Percentiles rank a stretch among this genome's conserved stretches.
These are phyloP conservation scores for Anarhynchus alexandrinus DNA, from an alignment of 2,113 vertebrate genomes.

Conservation along the genomic window DNA sequence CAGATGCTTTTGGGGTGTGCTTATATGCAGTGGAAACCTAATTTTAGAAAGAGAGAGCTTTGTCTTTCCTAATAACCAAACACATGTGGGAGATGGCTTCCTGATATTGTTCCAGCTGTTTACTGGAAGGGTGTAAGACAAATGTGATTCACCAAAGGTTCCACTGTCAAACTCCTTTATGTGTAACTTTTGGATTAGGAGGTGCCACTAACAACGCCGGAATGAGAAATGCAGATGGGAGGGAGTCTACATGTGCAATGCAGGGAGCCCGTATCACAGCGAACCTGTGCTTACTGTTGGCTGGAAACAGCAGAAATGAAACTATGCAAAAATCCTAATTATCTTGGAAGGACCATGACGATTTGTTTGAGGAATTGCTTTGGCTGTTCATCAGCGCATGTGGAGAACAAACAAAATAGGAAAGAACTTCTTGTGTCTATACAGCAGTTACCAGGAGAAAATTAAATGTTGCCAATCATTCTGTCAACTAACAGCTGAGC, in stretches of 20 bases:
- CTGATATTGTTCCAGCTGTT: neutral
- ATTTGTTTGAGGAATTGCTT: conserved; percentile 10
- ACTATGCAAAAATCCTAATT: neutral
- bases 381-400: neutral
- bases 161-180: neutral
- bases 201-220: neutral
- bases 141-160: neutral
- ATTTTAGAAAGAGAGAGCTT: neutral
- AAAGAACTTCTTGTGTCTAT: neutral
- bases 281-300: neutral
- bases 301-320: neutral
- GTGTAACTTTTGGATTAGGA: neutral
- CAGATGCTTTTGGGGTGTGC: neutral
- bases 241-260: neutral
- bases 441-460: neutral
- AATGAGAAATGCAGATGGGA: neutral
- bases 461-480: neutral
- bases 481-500: neutral
- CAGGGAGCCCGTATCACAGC: neutral
- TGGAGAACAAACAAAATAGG: neutral
- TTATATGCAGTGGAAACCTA: neutral
- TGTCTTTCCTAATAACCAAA: neutral
- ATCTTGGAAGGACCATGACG: neutral
- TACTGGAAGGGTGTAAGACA: neutral
- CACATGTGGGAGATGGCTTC: neutral